These are phyloP conservation scores for Alentia gelatinosa DNA, from an alignment of 2,888 invertebrate species.

Conservation along the genomic window DNA sequence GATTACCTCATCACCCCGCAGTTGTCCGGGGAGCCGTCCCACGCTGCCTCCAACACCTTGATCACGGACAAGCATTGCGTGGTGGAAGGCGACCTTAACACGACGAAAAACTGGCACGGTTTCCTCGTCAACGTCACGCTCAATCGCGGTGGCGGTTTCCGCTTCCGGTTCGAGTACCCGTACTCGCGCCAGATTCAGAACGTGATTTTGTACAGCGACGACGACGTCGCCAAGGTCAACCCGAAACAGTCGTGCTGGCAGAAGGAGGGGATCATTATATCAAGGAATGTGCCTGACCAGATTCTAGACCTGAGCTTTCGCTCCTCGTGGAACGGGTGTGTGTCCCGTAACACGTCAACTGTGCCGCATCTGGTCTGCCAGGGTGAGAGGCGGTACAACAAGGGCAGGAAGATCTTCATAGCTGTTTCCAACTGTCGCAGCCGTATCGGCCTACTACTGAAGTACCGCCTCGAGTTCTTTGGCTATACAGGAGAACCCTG, in stretches of 20 bases:
- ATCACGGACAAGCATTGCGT: slow-evolving; percentile 57
- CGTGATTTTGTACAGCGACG: slow-evolving; percentile 63
- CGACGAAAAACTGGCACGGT: slow-evolving; percentile 64
- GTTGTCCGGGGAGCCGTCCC: slow-evolving; percentile 14
- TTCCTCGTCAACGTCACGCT: slow-evolving; percentile 63
- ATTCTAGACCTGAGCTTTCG: slow-evolving; percentile 62
- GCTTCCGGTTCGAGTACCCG: slow-evolving; percentile 63
- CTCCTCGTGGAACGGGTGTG: slow-evolving; percentile 63
- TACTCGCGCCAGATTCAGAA: slow-evolving; percentile 59
- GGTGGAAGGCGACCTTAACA: slow-evolving; percentile 62
- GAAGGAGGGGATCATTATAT: slow-evolving; percentile 62
- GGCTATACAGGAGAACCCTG: slow-evolving; percentile 59
- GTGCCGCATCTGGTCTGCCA: slow-evolving; percentile 59
- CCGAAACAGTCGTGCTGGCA: slow-evolving; percentile 63
- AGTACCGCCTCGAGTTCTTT: slow-evolving; percentile 63
- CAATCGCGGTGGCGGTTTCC: slow-evolving; percentile 60
- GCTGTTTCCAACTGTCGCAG: slow-evolving; percentile 65
- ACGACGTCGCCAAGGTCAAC: slow-evolving; percentile 60
- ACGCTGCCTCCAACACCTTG: slow-evolving; percentile 42
- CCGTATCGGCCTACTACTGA: slow-evolving; percentile 58
- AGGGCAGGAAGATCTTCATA: slow-evolving; percentile 59
- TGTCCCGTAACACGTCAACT: slow-evolving; percentile 57
- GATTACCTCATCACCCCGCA: neutral
- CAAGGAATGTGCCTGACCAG: slow-evolving; percentile 59
- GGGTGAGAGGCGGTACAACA: slow-evolving; percentile 57